Base-by-base conservation (phyloP, 2,113 vertebrate genomes). In the Poeciliopsis turrubarensis region DNA sequence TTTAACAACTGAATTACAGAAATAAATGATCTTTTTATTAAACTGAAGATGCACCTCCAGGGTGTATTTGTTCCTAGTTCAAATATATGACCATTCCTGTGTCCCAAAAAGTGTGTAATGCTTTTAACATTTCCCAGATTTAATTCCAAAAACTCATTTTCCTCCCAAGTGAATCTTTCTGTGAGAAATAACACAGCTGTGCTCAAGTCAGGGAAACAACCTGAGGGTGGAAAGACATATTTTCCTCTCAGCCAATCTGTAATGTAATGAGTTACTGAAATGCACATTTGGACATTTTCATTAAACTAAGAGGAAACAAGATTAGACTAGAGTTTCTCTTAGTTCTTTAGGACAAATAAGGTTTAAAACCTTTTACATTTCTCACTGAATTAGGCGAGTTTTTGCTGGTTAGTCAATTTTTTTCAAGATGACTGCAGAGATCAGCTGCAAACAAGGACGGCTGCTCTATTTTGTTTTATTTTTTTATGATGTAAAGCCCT, bases 151-250 rank as follows among this genome's bases (percentile, higher is more conserved):
- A 61, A 39, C 31, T 8, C 8, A 19, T 73, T 80, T 47, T 34
- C 60, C 51, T 14, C 15, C 15, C 5, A 6, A 47, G 44, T 47
- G 44, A 47, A 47, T 47, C 12, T 17, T 0, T 29, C 30, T 70
- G 66, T 66, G 67, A 70, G 19, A n/a, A 34, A 27, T 27, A 66
- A 32, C 73, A 60, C 73, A 70, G 34, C 72, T 65, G 57, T 10
- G 13, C 29, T 63, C 60, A 30, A 22, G 41, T 65, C 41, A 51
- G 1, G 30, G 26, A 26, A n/a, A 73, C 25, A 71, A 8, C 57
- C 39, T 37, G n/a, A 66, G 39, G 0, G 22, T 13, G 27, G 41
- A 39, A 68, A n/a, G 19, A 31, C 14, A 47, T 19, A 19, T 29
- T 41, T 37, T 17, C 9, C 6, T 10, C 44, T 69, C 47, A 22